Percentiles rank a stretch among this genome's conserved stretches.
Conservation (phyloP, 2,888 invertebrate genomes). For the Agrotis puta region DNA sequence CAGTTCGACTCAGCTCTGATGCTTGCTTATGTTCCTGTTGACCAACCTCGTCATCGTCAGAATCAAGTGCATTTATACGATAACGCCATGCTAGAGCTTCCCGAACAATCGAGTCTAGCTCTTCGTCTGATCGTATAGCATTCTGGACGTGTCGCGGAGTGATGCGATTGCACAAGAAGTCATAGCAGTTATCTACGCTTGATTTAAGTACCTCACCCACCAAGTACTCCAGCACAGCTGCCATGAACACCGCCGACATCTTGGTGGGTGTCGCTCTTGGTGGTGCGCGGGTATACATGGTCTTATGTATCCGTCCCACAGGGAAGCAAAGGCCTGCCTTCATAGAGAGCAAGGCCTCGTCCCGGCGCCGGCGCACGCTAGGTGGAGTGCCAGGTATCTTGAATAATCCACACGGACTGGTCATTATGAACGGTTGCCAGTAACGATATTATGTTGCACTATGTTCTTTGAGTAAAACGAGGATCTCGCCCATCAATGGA, state of each 20-base stretch:
- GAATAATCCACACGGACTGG: conserved; percentile 18
- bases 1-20: too few relatives aligned
- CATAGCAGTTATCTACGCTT: neutral
- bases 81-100: neutral
- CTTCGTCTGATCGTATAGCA: neutral
- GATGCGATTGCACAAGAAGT: neutral
- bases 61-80: neutral
- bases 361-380: conserved; percentile 2
- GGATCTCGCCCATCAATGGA: neutral
- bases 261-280: accelerated
- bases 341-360: neutral
- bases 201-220: neutral
- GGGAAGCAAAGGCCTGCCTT: conserved; percentile 15
- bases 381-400: conserved; percentile 38
- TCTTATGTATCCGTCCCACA: neutral
- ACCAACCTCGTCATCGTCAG: neutral
- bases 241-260: conserved; percentile 1
- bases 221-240: conserved; percentile 31
- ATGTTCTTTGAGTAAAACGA: neutral
- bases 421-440: neutral
- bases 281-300: neutral
- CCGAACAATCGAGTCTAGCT: neutral
- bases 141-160: neutral
- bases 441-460: neutral
- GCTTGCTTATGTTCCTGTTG: neutral